phyloP scores from a whole-genome alignment of 2,113 vertebrate genomes.

The Ochotona princeps region DNA sequence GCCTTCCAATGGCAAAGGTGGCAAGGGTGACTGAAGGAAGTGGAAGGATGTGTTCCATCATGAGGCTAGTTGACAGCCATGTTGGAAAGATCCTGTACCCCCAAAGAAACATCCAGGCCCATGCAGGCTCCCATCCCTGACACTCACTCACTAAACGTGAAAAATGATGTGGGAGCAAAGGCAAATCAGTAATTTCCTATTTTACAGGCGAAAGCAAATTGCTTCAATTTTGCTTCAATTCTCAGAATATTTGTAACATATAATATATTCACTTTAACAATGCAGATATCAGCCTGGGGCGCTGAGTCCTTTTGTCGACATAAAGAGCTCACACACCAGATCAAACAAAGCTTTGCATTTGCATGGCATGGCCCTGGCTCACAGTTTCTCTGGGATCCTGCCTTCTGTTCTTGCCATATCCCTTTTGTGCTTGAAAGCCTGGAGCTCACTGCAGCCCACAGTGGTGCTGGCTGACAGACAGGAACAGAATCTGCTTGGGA shows the following conservation, averaged over 20 bases:
- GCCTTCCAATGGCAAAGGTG: rapidly evolving
- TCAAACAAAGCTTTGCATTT: not conserved
- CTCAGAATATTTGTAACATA: not conserved
- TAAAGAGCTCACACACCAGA: not conserved
- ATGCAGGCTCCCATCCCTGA: no score
- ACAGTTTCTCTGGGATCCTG: slow-evolving; percentile 26
- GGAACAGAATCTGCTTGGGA: slow-evolving; percentile 74
- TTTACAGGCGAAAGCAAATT: not conserved
- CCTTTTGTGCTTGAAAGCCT: slow-evolving; percentile 16
- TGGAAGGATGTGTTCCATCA: rapidly evolving
- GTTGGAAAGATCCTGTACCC: not conserved
- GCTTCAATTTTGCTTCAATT: not conserved
- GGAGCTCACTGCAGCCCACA: not conserved
- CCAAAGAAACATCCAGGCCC: not conserved
- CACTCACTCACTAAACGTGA: not conserved
- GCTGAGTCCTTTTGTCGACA: not conserved
- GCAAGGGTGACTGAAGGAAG: not conserved
- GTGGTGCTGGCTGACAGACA: slow-evolving; percentile 56
- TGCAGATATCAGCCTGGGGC: not conserved
- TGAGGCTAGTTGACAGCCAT: not conserved
- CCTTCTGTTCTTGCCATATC: slow-evolving; percentile 47
- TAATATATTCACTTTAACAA: not conserved
- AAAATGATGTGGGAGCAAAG: not conserved
- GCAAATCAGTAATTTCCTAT: not conserved
- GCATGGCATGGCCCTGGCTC: not conserved